phyloP scores from a whole-genome alignment of 2,888 invertebrate genomes.

The Auanema sp. region DNA sequence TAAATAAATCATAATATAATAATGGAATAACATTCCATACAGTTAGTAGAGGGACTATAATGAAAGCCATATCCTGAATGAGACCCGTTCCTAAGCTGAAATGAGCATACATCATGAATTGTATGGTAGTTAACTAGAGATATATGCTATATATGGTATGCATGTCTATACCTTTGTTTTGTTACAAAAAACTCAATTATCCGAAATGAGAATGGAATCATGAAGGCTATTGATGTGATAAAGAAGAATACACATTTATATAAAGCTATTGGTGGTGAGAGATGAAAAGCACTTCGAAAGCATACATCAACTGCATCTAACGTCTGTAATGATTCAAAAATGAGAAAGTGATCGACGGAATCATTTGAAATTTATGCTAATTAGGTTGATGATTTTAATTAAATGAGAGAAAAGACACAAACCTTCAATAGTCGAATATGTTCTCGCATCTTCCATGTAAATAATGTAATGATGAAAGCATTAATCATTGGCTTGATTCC shows the following conservation, averaged over 20 bases:
- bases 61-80: slow-evolving; percentile 35
- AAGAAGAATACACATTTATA: slow-evolving; percentile 47
- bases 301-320: slow-evolving; percentile 49
- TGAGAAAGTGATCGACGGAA: too few relatives aligned
- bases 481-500: slow-evolving; percentile 57
- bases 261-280: slow-evolving; percentile 44
- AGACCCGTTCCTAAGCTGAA: slow-evolving; percentile 22
- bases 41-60: slow-evolving; percentile 54
- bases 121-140: background rate
- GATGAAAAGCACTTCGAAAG: slow-evolving; percentile 54
- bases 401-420: too few relatives aligned
- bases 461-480: slow-evolving; percentile 45
- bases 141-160: slow-evolving; percentile 9
- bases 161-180: slow-evolving; percentile 21
- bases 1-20: slow-evolving; percentile 56
- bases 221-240: slow-evolving; percentile 29
- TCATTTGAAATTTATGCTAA: background rate
- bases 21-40: slow-evolving; percentile 59
- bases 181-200: slow-evolving; percentile 41
- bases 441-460: slow-evolving; percentile 28
- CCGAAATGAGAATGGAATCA: slow-evolving; percentile 40
- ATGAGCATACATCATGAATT: slow-evolving; percentile 5
- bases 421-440: slow-evolving; percentile 21
- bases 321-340: slow-evolving; percentile 23
- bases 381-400: background rate